Evolutionary conservation across 2,113 vertebrate genomes (phyloP).

Genomic region (Rostratula benghalensis): DNA sequence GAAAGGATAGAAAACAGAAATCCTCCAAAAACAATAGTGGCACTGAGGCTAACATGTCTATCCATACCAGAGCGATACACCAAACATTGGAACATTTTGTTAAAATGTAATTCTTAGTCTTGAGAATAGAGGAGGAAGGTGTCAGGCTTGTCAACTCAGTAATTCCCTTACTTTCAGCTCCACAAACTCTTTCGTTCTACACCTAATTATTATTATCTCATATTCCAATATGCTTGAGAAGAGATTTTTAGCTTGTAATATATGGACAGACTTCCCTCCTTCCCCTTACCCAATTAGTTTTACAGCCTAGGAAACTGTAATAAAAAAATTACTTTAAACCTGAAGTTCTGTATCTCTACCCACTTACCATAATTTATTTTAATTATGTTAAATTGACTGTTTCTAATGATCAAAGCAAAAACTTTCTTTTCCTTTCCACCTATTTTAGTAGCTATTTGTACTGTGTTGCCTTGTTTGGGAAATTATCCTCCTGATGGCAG

Average conservation of each 20-base stretch:
- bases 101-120: neutral
- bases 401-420: neutral
- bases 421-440: neutral
- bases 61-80: neutral
- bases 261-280: neutral
- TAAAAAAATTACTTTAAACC: neutral
- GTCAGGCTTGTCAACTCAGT: neutral
- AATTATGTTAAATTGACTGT: neutral
- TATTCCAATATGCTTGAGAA: neutral
- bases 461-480: neutral
- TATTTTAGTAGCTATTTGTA: neutral
- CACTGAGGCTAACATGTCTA: neutral
- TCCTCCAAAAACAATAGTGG: neutral
- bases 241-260: neutral
- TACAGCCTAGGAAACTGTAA: neutral
- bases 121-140: neutral
- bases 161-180: neutral
- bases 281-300: neutral
- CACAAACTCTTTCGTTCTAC: neutral
- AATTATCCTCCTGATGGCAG: neutral
- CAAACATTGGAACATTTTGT: neutral
- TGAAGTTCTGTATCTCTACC: neutral
- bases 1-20: neutral
- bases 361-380: neutral
- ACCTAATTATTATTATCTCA: neutral